Conservation (phyloP, 2,797 vertebrate genomes). For the Chromobotia macracanthus region DNA sequence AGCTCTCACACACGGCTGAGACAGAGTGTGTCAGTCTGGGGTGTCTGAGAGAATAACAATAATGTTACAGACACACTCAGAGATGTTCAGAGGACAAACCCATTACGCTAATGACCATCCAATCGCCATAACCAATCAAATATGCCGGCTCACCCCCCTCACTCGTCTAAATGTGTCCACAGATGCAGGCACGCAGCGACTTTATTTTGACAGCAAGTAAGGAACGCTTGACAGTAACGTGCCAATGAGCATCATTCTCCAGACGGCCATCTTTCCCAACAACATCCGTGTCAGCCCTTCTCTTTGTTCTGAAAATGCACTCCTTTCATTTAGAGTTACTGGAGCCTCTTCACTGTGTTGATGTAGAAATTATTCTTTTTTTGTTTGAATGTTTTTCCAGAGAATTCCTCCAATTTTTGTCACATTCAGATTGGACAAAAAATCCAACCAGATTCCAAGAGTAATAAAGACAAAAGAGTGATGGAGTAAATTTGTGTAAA, state of each 20-base stretch:
- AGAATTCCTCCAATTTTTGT: constrained; percentile 70
- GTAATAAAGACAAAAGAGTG: constrained; percentile 77
- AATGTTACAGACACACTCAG: constrained; percentile 32
- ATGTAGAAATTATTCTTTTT: constrained; percentile 35
- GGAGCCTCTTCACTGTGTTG: constrained; percentile 17
- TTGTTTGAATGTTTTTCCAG: constrained; percentile 33
- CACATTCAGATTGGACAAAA: constrained; percentile 73
- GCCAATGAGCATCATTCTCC: constrained; percentile 55
- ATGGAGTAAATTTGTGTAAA: constrained; percentile 83
- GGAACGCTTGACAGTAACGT: constrained; percentile 48
- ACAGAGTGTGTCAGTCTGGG: constrained; percentile 54
- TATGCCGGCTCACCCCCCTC: constrained; percentile 49
- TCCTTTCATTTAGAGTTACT: constrained; percentile 16
- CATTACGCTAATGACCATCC: constrained; percentile 56
- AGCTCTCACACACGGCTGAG: constrained; percentile 49
- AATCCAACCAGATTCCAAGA: constrained; percentile 69
- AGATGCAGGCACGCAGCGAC: constrained; percentile 45
- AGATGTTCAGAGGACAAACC: constrained; percentile 51
- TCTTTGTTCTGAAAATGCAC: constrained; percentile 36
- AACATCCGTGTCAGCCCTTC: constrained; percentile 26
- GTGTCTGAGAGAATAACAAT: constrained; percentile 42
- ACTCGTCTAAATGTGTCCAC: constrained; percentile 54
- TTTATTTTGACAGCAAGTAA: constrained; percentile 61
- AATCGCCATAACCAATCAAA: constrained; percentile 61
- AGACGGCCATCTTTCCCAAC: constrained; percentile 43